These are phyloP conservation scores for Selene dorsalis DNA, from an alignment of 2,797 vertebrate species.

Conservation along the genomic window DNA sequence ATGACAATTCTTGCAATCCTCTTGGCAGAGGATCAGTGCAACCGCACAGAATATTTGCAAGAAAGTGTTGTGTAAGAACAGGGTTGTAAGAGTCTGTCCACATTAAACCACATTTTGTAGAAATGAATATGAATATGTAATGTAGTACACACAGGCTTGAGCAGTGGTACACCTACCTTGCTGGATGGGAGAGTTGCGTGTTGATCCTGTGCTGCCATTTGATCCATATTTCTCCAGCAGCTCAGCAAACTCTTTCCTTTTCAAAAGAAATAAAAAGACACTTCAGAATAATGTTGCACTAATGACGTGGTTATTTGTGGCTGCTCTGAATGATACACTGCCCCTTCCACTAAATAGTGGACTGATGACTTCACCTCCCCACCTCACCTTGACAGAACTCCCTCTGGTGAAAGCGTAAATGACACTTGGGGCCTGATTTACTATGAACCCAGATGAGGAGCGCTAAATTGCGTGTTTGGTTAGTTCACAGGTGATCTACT, in stretches of 20 bases:
- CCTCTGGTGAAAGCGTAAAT: not conserved
- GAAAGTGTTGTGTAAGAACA: not conserved
- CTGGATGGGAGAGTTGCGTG: constrained; percentile 88
- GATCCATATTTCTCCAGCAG: constrained; percentile 91
- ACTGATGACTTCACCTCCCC: not conserved
- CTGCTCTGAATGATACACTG: too few species aligned
- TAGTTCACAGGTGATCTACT: too few species aligned
- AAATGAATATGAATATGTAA: not conserved
- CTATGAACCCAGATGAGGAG: too few species aligned
- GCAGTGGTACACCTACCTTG: constrained; percentile 74
- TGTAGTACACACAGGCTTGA: not conserved
- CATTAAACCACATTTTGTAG: not conserved
- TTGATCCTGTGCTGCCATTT: constrained; percentile 89
- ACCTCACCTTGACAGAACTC: not conserved
- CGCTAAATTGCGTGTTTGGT: too few species aligned
- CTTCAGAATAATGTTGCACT: not conserved
- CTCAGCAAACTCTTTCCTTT: constrained; percentile 91
- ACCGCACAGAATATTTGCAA: not conserved
- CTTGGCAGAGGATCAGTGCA: too few species aligned
- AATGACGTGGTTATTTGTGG: too few species aligned
- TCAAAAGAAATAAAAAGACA: constrained; percentile 12
- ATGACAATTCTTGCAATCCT: too few species aligned
- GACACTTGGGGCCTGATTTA: too few species aligned
- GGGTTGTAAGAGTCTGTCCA: not conserved
- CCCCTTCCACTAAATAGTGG: not conserved